Evolutionary conservation across 2,797 vertebrate species (phyloP).

Genomic region (Hydrolagus colliei): DNA sequence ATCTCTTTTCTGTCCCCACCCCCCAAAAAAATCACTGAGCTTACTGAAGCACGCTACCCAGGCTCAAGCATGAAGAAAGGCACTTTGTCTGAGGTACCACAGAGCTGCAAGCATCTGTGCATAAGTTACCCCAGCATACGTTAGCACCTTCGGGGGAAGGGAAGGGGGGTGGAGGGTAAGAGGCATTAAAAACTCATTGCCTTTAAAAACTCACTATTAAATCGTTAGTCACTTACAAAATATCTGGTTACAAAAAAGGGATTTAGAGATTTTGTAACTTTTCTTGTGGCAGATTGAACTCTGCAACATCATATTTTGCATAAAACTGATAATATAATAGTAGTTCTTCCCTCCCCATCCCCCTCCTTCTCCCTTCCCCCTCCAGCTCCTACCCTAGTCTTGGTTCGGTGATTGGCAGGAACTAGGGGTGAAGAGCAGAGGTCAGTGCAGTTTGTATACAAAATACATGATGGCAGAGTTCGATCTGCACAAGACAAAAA

Average conservation of each 20-base stretch:
- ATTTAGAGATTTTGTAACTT: background rate
- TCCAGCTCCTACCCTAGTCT: background rate
- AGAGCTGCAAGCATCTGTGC: background rate
- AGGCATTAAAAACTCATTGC: too few species aligned
- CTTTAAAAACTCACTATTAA: background rate
- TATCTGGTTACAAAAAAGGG: too few species aligned
- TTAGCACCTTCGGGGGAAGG: background rate
- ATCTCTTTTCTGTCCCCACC: background rate
- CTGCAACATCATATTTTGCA: slow-evolving; percentile 14
- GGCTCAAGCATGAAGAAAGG: background rate
- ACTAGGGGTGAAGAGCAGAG: slow-evolving; percentile 27
- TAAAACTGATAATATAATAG: background rate
- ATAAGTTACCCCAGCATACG: background rate
- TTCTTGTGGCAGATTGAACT: background rate
- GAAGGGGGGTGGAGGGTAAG: too few species aligned
- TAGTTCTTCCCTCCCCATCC: background rate
- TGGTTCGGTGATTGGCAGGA: slow-evolving; percentile 19
- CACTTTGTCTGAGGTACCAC: background rate
- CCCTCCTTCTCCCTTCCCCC: background rate
- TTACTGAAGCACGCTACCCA: background rate
- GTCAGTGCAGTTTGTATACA: slow-evolving; percentile 25
- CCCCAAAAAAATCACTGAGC: too few species aligned
- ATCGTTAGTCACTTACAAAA: too few species aligned
- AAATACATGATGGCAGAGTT: slow-evolving; percentile 9
- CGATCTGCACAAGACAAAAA: background rate